Evolutionary conservation across 2,797 vertebrate species (phyloP).

Genomic region (Sylvia borin): DNA sequence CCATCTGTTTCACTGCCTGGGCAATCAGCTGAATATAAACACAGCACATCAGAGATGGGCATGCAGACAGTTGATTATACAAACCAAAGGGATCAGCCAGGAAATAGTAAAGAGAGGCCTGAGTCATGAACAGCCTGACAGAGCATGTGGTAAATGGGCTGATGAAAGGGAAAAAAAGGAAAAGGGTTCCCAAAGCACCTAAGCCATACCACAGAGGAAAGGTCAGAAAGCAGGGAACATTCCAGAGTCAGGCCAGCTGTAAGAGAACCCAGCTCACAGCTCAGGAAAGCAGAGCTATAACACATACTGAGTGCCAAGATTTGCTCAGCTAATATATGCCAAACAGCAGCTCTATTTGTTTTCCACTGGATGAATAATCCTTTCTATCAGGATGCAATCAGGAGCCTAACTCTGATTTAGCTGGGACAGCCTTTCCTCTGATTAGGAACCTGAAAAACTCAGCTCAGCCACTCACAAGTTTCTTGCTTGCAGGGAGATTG

Average conservation of each 20-base stretch:
- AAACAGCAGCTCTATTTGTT: not conserved
- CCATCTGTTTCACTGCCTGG: not conserved
- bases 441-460: constrained; percentile 23
- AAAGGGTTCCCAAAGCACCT: not conserved
- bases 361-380: not conserved
- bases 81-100: not conserved
- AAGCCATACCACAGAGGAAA: not conserved
- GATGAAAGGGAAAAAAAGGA: not conserved
- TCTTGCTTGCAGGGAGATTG: not conserved
- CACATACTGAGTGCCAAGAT: not conserved
- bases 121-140: not conserved
- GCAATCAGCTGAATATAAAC: not conserved
- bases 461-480: constrained; percentile 2
- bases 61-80: not conserved
- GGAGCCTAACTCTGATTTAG: not conserved
- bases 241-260: not conserved
- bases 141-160: not conserved
- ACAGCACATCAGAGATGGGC: not conserved
- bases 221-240: not conserved
- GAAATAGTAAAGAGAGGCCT: not conserved
- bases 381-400: constrained; percentile 30
- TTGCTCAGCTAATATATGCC: not conserved
- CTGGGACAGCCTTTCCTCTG: not conserved
- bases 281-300: not conserved
- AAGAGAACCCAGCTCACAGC: not conserved